Evolutionary conservation across 1,140 invertebrate genomes (phyloP), one percentile per base, ranked within the genome.

Genomic region (Prorops nasuta): DNA sequence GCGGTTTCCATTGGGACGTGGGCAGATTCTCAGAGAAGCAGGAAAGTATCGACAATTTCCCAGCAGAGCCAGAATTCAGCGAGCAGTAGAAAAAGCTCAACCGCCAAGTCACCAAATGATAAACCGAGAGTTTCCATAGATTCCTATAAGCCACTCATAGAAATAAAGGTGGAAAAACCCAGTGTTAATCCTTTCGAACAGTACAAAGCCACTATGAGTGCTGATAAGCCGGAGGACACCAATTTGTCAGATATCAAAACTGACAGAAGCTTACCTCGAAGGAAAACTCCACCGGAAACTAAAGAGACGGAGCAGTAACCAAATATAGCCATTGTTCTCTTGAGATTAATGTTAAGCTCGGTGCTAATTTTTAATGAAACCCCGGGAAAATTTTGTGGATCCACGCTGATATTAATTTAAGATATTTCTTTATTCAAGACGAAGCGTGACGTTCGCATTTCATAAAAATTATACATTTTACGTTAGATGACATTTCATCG

Each of bases 111-210:
- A 24, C 34, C 49, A 15, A 15, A 22, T 8, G 50, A 56, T 4
- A 66, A 63, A 14, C 64, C 59, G 3, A 45, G 59, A 12, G 49
- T 66, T 9, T 58, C 53, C 4, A 60, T 66, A 50, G 55, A 64
- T 15, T 63, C 50, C 18, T 66, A 66, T 22, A 60, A 63, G 28
- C 37, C 61, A 7, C 22, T 58, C 10, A 14, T 54, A 1, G 65
- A 69, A 46, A 32, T 62, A 1, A 62, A 54, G 18, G 45, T 71
- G 37, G 63, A 71, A 3, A 65, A 62, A 38, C 62, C 64, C 2
- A 22, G 7, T 15, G 41, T 52, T 9, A 49, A 58, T 60, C 55
- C 56, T 1, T 67, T 58, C 9, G 49, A 58, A n/a, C 47, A 63
- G 14, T 66, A 64, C 34, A 54, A 18, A 44, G 48, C 47, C 8